phyloP scores from a whole-genome alignment of 2,797 vertebrate species.

The Petrocephalus sullivani region DNA sequence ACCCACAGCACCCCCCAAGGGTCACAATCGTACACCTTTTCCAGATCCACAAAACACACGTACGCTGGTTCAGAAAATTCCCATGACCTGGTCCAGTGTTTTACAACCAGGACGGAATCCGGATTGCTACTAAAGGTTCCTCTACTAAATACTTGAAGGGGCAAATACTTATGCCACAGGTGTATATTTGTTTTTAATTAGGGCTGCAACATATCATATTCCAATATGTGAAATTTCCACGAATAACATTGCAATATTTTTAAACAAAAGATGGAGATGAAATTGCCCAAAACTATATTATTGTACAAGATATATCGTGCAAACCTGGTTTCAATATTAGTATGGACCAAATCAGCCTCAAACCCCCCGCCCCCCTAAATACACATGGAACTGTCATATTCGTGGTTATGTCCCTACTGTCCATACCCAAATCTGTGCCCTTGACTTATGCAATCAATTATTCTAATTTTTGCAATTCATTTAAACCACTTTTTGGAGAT shows the following conservation, averaged over 20 bases:
- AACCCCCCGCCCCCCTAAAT: background rate
- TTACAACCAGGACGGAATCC: background rate
- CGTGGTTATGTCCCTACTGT: background rate
- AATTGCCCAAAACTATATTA: background rate
- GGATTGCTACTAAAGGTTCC: background rate
- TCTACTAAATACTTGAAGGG: background rate
- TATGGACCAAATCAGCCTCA: background rate
- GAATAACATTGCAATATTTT: background rate
- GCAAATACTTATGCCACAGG: background rate
- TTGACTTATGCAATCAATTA: background rate
- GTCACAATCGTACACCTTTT: background rate
- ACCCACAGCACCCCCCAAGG: background rate
- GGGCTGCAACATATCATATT: background rate
- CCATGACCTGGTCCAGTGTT: background rate
- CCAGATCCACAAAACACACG: background rate
- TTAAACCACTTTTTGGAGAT: background rate
- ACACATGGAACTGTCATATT: background rate
- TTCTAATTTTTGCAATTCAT: background rate
- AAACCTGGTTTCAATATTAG: background rate
- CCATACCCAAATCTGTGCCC: background rate
- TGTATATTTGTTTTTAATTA: background rate
- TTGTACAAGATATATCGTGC: background rate
- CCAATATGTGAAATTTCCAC: background rate
- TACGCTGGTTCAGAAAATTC: background rate
- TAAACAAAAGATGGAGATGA: background rate